phyloP scores from a whole-genome alignment of 2,797 vertebrate genomes.

The Ctenosaura bakeri region DNA sequence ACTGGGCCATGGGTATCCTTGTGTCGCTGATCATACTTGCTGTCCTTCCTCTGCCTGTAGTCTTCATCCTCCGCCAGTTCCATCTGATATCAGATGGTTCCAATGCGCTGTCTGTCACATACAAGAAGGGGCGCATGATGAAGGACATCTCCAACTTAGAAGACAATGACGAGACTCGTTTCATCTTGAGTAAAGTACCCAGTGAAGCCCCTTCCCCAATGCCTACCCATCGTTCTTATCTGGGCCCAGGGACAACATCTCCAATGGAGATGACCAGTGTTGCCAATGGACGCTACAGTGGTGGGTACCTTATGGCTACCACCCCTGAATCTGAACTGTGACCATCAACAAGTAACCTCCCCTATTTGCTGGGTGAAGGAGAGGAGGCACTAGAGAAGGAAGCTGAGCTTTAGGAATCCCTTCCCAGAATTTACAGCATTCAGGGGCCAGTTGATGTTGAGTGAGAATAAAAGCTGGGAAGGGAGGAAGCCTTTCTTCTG shows the following conservation, averaged over 20 bases:
- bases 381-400: slow-evolving; percentile 63
- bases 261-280: slow-evolving; percentile 90
- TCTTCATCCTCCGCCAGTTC: slow-evolving; percentile 91
- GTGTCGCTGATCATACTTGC: slow-evolving; percentile 90
- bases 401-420: slow-evolving; percentile 57
- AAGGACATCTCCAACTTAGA: slow-evolving; percentile 98
- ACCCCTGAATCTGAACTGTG: slow-evolving; percentile 92
- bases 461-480: slow-evolving; percentile 61
- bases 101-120: slow-evolving; percentile 96
- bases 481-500: slow-evolving; percentile 67
- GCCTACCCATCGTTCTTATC: slow-evolving; percentile 92
- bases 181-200: slow-evolving; percentile 95
- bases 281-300: slow-evolving; percentile 94
- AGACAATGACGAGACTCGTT: slow-evolving; percentile 95
- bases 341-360: slow-evolving; percentile 56
- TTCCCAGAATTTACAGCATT: slow-evolving; percentile 52
- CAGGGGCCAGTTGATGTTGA: slow-evolving; percentile 27
- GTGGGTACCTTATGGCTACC: slow-evolving; percentile 89
- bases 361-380: slow-evolving; percentile 42
- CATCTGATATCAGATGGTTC: slow-evolving; percentile 94
- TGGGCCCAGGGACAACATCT: slow-evolving; percentile 91
- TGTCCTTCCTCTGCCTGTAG: slow-evolving; percentile 91
- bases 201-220: slow-evolving; percentile 94
- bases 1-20: slow-evolving; percentile 93
- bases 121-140: slow-evolving; percentile 95